phyloP scores from a whole-genome alignment of 2,888 invertebrate genomes.

The Thyatira batis region DNA sequence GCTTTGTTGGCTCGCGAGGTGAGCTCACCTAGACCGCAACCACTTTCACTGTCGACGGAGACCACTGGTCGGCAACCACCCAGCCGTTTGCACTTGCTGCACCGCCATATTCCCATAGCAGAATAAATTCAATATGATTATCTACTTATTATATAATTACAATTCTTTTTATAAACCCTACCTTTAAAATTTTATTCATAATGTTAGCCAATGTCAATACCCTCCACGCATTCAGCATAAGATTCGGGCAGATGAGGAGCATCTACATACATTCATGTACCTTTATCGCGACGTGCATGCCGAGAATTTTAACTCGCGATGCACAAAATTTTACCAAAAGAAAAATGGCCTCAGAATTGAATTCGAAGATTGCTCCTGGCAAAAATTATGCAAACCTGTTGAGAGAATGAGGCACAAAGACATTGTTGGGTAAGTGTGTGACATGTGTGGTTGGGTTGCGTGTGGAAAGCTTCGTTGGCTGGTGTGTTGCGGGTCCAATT shows the following conservation, averaged over 20 bases:
- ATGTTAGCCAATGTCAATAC: slow-evolving; percentile 13
- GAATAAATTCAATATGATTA: background rate
- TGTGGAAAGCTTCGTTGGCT: slow-evolving; percentile 42
- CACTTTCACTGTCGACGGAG: slow-evolving; percentile 70
- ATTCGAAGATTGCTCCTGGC: slow-evolving; percentile 17
- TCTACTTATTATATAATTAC: background rate
- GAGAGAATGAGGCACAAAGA: slow-evolving; percentile 43
- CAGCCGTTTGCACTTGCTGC: slow-evolving; percentile 33
- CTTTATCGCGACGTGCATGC: slow-evolving; percentile 22
- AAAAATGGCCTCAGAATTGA: slow-evolving; percentile 16
- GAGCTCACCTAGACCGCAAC: slow-evolving; percentile 56
- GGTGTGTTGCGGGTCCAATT: slow-evolving; percentile 59
- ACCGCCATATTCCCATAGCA: slow-evolving; percentile 21
- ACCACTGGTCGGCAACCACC: slow-evolving; percentile 49
- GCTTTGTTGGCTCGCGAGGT: slow-evolving; percentile 35
- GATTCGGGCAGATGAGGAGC: slow-evolving; percentile 26
- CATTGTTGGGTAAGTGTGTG: slow-evolving; percentile 40
- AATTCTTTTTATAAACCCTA: background rate
- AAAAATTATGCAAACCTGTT: slow-evolving; percentile 34
- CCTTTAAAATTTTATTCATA: background rate
- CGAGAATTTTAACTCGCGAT: slow-evolving; percentile 28
- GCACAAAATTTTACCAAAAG: slow-evolving; percentile 6
- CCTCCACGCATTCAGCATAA: slow-evolving; percentile 20
- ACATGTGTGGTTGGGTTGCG: slow-evolving; percentile 50
- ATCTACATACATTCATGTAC: slow-evolving; percentile 29